Base-by-base conservation (phyloP, 1,140 invertebrate species). In the Cardiocondyla obscurior region DNA sequence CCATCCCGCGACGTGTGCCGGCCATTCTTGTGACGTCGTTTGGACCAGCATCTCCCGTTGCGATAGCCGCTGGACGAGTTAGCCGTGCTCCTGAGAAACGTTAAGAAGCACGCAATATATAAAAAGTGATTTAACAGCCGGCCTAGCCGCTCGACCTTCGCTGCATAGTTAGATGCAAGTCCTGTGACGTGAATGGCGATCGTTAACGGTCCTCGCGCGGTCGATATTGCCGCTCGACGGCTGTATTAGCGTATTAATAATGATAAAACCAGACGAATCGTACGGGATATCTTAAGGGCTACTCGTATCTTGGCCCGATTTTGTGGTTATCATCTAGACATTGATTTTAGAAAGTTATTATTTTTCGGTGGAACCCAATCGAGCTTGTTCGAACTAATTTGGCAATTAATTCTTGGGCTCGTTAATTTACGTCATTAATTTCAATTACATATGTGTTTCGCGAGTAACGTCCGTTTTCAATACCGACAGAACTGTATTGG, bases 11-110 rank as follows among this genome's bases (percentile, higher is more conserved):
- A 5, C 1, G 7, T 22, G 10, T 19, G 58, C 19, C 60, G 60
- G 74, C 74, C 74, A 79, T 79, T 79, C 74, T 53, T 12, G 49
- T 69, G 74, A 79, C 62, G 62, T 79, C 46, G 74, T 1, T 28
- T 22, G 62, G 46, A 39, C 36, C 33, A 36, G 44, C 5, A 25
- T 28, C 42, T 51, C 8, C 14, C 22, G 3, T 53, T 36, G 4
- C 3, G 33, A 14, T 12, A 30, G 30, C 22, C 19, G 55, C 10
- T 8, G 19, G 8, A 12, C 16, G 5, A 49, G n/a, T 42, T 22
- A 5, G 5, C 3, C 39, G 5, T n/a, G 6, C 16, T 12, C n/a
- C 3, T 8, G 39, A 30, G 12, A 19, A 46, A 1, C 2, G 25
- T 72, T 33, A 33, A 57, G 33, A 72, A 57, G 14, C 49, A 30